These are phyloP conservation scores for Marasmarcha lunaedactyla DNA, from an alignment of 2,888 invertebrate genomes.

Conservation along the genomic window DNA sequence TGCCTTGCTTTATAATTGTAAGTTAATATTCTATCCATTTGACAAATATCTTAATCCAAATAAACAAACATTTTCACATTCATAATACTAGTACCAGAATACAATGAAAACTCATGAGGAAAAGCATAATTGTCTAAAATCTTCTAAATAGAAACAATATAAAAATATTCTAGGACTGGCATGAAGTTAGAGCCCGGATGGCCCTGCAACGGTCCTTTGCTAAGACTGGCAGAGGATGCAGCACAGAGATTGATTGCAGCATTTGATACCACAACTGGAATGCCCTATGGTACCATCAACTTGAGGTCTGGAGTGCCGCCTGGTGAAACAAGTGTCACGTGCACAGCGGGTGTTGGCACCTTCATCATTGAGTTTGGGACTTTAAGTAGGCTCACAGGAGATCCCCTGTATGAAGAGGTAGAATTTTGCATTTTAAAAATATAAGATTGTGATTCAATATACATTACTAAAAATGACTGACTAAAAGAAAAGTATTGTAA, in stretches of 20 bases:
- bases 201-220: slow-evolving; percentile 96
- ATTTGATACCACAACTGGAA: slow-evolving; percentile 91
- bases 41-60: too few relatives aligned
- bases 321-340: slow-evolving; percentile 96
- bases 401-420: slow-evolving; percentile 93
- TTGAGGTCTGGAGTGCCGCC: slow-evolving; percentile 90
- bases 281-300: slow-evolving; percentile 99
- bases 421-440: not conserved
- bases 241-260: slow-evolving; percentile 91
- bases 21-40: too few relatives aligned
- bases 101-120: too few relatives aligned
- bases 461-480: too few relatives aligned
- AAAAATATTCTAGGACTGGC: slow-evolving; percentile 77
- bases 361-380: slow-evolving; percentile 97
- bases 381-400: slow-evolving; percentile 91
- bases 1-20: too few relatives aligned
- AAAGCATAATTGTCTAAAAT: too few relatives aligned
- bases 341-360: slow-evolving; percentile 98
- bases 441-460: too few relatives aligned
- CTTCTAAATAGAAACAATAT: too few relatives aligned
- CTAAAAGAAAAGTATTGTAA: too few relatives aligned
- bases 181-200: slow-evolving; percentile 89
- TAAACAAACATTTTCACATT: too few relatives aligned
- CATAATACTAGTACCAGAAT: too few relatives aligned
- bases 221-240: slow-evolving; percentile 94